A percentile compares a stretch with the other conserved stretches of the same genome.
Conservation (phyloP, 2,888 invertebrate species). For the Pseudanteris insignis region DNA sequence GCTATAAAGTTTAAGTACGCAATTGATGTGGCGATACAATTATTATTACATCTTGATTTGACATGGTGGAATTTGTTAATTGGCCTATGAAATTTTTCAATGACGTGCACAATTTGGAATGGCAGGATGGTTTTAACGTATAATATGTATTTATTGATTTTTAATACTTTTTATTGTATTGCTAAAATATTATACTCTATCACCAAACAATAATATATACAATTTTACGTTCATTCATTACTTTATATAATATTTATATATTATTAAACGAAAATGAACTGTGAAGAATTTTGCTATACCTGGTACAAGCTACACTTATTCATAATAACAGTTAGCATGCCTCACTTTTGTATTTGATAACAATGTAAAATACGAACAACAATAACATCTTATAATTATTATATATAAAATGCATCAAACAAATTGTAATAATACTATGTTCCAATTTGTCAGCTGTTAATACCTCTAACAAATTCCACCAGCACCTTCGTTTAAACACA, state of each 20-base stretch:
- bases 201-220: not conserved
- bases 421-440: slow-evolving; percentile 20
- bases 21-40: slow-evolving; percentile 15
- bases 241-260: no score
- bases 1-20: slow-evolving; percentile 19
- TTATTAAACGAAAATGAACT: no score
- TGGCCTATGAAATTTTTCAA: slow-evolving; percentile 5
- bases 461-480: slow-evolving; percentile 33
- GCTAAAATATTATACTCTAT: not conserved
- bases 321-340: no score
- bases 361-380: not conserved
- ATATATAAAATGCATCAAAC: slow-evolving; percentile 9
- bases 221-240: not conserved
- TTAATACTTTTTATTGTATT: slow-evolving; percentile 9
- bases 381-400: not conserved
- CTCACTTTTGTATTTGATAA: no score
- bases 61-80: slow-evolving; percentile 36
- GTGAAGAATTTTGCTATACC: no score
- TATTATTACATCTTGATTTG: slow-evolving; percentile 14
- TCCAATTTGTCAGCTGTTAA: slow-evolving; percentile 3
- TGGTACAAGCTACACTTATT: no score
- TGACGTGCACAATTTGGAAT: slow-evolving; percentile 15
- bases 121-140: not conserved
- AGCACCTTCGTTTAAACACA: slow-evolving; percentile 6
- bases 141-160: not conserved